Base-by-base conservation (phyloP, 2,888 invertebrate genomes). In the Scrobipalpa atriplicella region DNA sequence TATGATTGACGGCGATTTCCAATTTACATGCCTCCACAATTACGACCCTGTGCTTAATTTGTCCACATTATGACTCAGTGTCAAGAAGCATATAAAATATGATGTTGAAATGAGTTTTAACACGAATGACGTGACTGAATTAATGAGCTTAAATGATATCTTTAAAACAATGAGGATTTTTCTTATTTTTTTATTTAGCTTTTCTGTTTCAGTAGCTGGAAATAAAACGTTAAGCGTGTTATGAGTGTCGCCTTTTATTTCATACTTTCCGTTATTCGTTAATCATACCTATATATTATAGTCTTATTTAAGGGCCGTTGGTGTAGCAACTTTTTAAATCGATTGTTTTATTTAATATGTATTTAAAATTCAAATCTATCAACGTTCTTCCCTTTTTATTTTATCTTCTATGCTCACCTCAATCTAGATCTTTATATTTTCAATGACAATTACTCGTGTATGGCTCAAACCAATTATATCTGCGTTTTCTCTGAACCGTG, bases 31-130 rank as follows among this genome's bases (percentile, higher is more conserved):
- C 64, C 65, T 62, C 36, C 63, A 67, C 67, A 66, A 69, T 71
- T 71, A 74, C 64, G 73, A 41, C 77, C 76, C 67, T 75, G 79
- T 71, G 64, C 78, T 79, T 62, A 75, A 80, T 78, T 78, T 68
- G 68, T 71, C 73, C 68, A 69, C 66, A 54, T n/a, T 52, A 18
- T 47, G 62, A 62, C 29, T 62, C 66, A 52, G 38, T 66, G 66
- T 66, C 66, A 66, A 54, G 62, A 62, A 52, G 54, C 51, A 47
- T 61, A 61, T 47, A 41, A 19, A 39, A 61, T 61, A 41, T 56
- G 21, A 21, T 29, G 54, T 56, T 21, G 9, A 29, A 56, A 11
- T 56, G 54, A 19, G 11, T 56, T 56, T 62, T 65, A 60, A 65
- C 18, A 56, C 21, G 54, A 56, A 56, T 21, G 13, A 52, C 19